Percentiles rank a stretch among this genome's conserved stretches.
These are phyloP conservation scores for Candoia aspera DNA, from an alignment of 2,113 vertebrate genomes.

Conservation along the genomic window DNA sequence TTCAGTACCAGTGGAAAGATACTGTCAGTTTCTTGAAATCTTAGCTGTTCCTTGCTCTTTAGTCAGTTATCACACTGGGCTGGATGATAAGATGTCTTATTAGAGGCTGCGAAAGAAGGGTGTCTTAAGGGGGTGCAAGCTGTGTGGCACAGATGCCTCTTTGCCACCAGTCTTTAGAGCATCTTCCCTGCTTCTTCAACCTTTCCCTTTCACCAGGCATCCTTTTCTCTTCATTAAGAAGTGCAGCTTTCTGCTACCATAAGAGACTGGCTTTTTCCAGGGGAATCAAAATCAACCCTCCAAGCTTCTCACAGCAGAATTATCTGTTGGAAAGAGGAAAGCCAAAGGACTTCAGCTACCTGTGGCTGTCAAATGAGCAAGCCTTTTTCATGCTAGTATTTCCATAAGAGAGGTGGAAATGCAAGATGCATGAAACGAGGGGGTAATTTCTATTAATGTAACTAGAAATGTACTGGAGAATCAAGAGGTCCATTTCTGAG, in stretches of 20 bases:
- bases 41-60: background rate
- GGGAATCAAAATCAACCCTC: background rate
- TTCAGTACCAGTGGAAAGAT: background rate
- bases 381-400: background rate
- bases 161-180: background rate
- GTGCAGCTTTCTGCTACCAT: background rate
- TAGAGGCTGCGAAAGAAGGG: background rate
- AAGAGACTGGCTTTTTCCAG: slow-evolving; percentile 24
- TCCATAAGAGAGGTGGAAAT: background rate
- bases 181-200: background rate
- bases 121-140: fast-evolving
- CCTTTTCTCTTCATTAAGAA: slow-evolving; percentile 24
- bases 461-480: slow-evolving; percentile 3
- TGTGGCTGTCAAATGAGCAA: slow-evolving; percentile 33
- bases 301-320: slow-evolving; percentile 12
- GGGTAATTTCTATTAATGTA: slow-evolving; percentile 5
- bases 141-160: background rate
- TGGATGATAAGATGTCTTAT: background rate
- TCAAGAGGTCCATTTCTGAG: slow-evolving; percentile 2
- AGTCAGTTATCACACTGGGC: background rate
- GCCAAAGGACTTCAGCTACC: slow-evolving; percentile 27
- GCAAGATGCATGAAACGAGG: background rate
- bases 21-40: background rate
- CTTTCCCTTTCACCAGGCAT: background rate
- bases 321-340: background rate